A percentile compares a stretch with the other conserved stretches of the same genome.
Evolutionary conservation across 1,140 invertebrate genomes (phyloP).

Genomic region (Drosophila sproati): DNA sequence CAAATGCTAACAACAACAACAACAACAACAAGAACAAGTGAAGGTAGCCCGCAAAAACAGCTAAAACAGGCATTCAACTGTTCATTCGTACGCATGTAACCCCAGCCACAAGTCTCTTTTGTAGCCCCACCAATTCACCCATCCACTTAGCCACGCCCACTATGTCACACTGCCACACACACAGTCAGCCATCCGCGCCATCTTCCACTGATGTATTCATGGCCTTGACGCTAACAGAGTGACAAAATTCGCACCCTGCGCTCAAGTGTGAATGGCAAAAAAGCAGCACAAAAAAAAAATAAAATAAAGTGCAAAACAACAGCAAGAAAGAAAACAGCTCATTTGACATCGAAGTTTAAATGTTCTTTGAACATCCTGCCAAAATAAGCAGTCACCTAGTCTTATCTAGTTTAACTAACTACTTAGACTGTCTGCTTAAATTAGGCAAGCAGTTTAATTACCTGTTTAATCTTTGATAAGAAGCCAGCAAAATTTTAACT

Average conservation of each 20-base stretch:
- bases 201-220: conserved; percentile 72
- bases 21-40: conserved; percentile 21
- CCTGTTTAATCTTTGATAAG: too few relatives aligned
- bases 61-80: conserved; percentile 44
- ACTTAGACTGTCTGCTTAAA: too few relatives aligned
- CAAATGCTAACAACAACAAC: conserved; percentile 51
- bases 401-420: too few relatives aligned
- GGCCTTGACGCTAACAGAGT: conserved; percentile 80
- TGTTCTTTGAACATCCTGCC: background rate
- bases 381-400: too few relatives aligned
- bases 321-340: background rate
- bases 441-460: too few relatives aligned
- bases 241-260: conserved; percentile 81
- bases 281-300: conserved; percentile 15
- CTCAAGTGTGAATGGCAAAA: conserved; percentile 45
- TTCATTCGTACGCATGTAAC: conserved; percentile 12
- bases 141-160: conserved; percentile 43
- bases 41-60: conserved; percentile 36
- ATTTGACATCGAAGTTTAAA: background rate
- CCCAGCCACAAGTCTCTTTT: background rate
- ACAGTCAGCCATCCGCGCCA: conserved; percentile 17
- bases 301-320: conserved; percentile 10
- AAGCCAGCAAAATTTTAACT: too few relatives aligned
- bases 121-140: background rate
- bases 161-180: background rate